Evolutionary conservation across 2,888 invertebrate species (phyloP), one percentile per base, ranked within the genome.

Genomic region (Axea sp.): DNA sequence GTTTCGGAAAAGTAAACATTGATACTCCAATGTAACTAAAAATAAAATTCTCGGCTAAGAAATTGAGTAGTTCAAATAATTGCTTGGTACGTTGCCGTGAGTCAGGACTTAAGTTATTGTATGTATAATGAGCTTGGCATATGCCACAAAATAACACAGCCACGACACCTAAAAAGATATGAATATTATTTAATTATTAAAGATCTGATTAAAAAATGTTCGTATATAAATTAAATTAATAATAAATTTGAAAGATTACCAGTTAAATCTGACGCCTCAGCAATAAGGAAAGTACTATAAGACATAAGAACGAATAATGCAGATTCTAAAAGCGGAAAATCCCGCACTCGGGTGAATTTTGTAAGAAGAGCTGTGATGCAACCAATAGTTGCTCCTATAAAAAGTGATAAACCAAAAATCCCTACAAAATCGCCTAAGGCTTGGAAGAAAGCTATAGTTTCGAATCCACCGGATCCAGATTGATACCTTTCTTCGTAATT

Each of bases 1-100:
- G 97, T 84, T 96, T 96, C 2, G 96, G 96, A 87, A 97, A 98
- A 0, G 98, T 98, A 87, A 99, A 99, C 94, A 98, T 97, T 12
- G 98, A 97, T 1, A 99, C 98, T 8, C 99, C 99, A 83, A 99
- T 98, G 89, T 99, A 99, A 1, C 96, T 95, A 89, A 99, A 99
- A 83, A 99, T 98, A 88, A 99, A 99, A 89, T 98, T 98, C 87
- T 99, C 99, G 0, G 98, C 96, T 76, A 99, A 89, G 88, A 99
- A 99, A 89, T 98, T 98, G 76, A 98, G 90, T 81, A 98, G 47
- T 79, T 88, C 82, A 81, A 89, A 84, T 8, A 87, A 71, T 81
- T 89, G 80, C 83, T 89, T 81, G 82, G 90, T 86, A 78, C 88
- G 60, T 75, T 90, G 81, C 73, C 90, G 77, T 83, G 90, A 86